Percentiles rank a stretch among this genome's conserved stretches.
phyloP scores from a whole-genome alignment of 1,140 invertebrate species.

The Polypedilum vanderplanki region DNA sequence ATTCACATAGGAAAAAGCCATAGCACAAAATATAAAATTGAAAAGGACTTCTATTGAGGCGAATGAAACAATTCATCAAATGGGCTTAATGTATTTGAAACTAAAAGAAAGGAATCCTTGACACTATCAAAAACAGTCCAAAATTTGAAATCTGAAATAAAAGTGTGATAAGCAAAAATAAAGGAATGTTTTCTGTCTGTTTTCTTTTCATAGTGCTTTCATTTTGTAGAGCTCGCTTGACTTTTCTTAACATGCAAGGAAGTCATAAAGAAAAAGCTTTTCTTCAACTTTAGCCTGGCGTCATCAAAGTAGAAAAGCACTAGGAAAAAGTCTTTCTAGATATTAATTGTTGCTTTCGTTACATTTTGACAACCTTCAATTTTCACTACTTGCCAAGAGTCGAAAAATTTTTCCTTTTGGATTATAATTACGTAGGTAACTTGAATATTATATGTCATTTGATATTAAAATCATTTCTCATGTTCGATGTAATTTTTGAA shows the following conservation, averaged over 20 bases:
- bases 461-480: too few relatives aligned
- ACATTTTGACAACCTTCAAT: not conserved
- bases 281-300: not conserved
- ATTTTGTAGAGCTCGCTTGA: not conserved
- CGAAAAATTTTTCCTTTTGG: not conserved
- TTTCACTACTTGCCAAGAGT: not conserved
- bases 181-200: not conserved
- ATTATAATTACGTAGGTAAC: not conserved
- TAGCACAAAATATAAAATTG: not conserved
- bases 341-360: conserved; percentile 11
- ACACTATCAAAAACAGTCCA: not conserved
- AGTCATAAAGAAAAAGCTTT: conserved; percentile 17
- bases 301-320: not conserved
- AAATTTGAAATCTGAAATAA: not conserved
- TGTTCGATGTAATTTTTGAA: too few relatives aligned
- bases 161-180: conserved; percentile 1
- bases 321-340: not conserved
- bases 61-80: conserved; percentile 24
- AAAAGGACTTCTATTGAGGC: not conserved
- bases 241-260: not conserved
- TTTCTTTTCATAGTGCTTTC: not conserved
- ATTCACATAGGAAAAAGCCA: not conserved
- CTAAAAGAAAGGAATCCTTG: conserved; percentile 3
- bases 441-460: not conserved
- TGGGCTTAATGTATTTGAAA: conserved; percentile 11